Percentiles rank a stretch among this genome's conserved stretches.
Conservation (phyloP, 2,888 invertebrate species). For the Eupithecia exiguata region DNA sequence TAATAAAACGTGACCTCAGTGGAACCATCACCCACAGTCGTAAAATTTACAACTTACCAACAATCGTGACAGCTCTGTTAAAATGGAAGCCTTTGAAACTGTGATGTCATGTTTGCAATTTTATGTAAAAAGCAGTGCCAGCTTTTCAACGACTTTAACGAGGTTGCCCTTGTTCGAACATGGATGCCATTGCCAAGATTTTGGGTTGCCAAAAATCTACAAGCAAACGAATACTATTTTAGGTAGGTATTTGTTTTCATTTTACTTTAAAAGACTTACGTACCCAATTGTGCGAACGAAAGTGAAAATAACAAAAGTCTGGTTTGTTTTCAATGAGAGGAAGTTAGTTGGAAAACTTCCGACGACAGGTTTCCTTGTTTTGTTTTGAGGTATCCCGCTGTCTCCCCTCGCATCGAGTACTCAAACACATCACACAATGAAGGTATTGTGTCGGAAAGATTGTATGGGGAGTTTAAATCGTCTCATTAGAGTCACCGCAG, state of each 20-base stretch:
- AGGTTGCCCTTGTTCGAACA: slow-evolving; percentile 40
- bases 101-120: slow-evolving; percentile 60
- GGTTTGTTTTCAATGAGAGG: slow-evolving; percentile 46
- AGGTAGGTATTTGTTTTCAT: neutral
- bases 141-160: slow-evolving; percentile 44
- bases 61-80: slow-evolving; percentile 47
- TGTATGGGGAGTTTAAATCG: slow-evolving; percentile 71
- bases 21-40: slow-evolving; percentile 54
- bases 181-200: slow-evolving; percentile 17
- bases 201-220: slow-evolving; percentile 34
- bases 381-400: slow-evolving; percentile 61
- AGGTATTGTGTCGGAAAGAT: slow-evolving; percentile 67
- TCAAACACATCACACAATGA: slow-evolving; percentile 59
- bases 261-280: neutral
- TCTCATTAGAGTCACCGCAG: slow-evolving; percentile 65
- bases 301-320: slow-evolving; percentile 32
- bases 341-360: slow-evolving; percentile 63
- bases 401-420: slow-evolving; percentile 71
- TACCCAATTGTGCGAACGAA: slow-evolving; percentile 11
- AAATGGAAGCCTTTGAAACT: slow-evolving; percentile 49
- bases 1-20: slow-evolving; percentile 46
- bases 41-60: slow-evolving; percentile 59
- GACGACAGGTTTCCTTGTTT: slow-evolving; percentile 73
- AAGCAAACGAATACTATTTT: neutral
- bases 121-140: slow-evolving; percentile 47